Conservation (phyloP, 2,888 invertebrate genomes). For the Acleris cristana region DNA sequence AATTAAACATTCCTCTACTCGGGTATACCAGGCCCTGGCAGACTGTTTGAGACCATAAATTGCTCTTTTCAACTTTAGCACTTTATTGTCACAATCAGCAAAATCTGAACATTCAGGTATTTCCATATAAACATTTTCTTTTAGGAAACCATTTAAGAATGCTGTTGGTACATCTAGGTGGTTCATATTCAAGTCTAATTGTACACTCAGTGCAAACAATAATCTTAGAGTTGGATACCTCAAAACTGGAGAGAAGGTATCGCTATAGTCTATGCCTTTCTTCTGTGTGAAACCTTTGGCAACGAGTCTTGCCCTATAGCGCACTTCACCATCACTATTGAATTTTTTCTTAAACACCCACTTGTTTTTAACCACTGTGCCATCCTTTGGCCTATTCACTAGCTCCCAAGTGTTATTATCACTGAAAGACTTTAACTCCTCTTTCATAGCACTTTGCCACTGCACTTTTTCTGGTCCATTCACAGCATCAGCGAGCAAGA, state of each 20-base stretch:
- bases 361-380: conserved; percentile 40
- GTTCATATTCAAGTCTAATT: too few species aligned
- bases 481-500: too few species aligned
- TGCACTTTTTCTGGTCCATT: too few species aligned
- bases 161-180: too few species aligned
- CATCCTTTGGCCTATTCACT: conserved; percentile 31
- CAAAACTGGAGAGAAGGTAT: too few species aligned
- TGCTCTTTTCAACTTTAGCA: conserved; percentile 26
- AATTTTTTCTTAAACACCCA: conserved; percentile 42
- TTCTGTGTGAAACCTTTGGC: too few species aligned
- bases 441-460: not conserved
- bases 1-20: conserved; percentile 40
- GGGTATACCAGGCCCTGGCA: conserved; percentile 42
- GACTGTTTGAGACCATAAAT: conserved; percentile 48
- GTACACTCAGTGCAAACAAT: too few species aligned
- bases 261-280: too few species aligned
- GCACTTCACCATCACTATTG: conserved; percentile 25
- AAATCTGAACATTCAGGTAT: conserved; percentile 1
- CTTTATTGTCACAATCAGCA: not conserved
- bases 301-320: conserved; percentile 20
- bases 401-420: conserved; percentile 44
- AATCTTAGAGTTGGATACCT: too few species aligned
- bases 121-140: conserved; percentile 31
- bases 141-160: conserved; percentile 5
- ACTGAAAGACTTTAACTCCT: conserved; percentile 37